Percentiles rank a stretch among this genome's conserved stretches.
phyloP scores from a whole-genome alignment of 2,888 invertebrate genomes.

The Zaprionus obscuricornis region DNA sequence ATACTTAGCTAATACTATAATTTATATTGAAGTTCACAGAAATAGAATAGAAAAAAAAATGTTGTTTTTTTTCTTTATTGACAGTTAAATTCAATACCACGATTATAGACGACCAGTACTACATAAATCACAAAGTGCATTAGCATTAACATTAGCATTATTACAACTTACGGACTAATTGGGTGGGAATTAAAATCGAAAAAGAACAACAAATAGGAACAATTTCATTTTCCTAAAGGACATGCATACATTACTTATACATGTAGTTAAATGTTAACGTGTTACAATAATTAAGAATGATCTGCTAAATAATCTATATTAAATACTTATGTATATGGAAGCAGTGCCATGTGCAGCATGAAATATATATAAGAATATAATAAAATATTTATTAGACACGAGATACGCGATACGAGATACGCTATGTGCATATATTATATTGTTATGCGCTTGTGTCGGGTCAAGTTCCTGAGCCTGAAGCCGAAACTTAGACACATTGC shows the following conservation, averaged over 20 bases:
- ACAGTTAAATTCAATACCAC: too few species aligned
- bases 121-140: slow-evolving; percentile 35
- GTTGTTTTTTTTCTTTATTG: too few species aligned
- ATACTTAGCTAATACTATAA: too few species aligned
- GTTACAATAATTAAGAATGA: slow-evolving; percentile 24
- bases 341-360: slow-evolving; percentile 43
- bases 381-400: slow-evolving; percentile 12
- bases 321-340: too few species aligned
- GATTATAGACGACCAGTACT: slow-evolving; percentile 2
- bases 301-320: slow-evolving; percentile 27
- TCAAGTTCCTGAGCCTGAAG: slow-evolving; percentile 5
- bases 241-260: too few species aligned
- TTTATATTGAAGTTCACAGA: too few species aligned
- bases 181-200: slow-evolving; percentile 1
- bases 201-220: slow-evolving; percentile 13
- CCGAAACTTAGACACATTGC: neutral
- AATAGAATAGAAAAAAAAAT: too few species aligned
- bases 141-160: slow-evolving; percentile 23
- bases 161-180: too few species aligned
- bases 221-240: slow-evolving; percentile 2
- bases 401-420: too few species aligned
- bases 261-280: neutral
- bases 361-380: slow-evolving; percentile 35
- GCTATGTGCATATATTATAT: too few species aligned
- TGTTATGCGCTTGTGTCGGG: slow-evolving; percentile 13